Evolutionary conservation across 2,113 vertebrate genomes (phyloP).

Genomic region (Hepsetus odoe): DNA sequence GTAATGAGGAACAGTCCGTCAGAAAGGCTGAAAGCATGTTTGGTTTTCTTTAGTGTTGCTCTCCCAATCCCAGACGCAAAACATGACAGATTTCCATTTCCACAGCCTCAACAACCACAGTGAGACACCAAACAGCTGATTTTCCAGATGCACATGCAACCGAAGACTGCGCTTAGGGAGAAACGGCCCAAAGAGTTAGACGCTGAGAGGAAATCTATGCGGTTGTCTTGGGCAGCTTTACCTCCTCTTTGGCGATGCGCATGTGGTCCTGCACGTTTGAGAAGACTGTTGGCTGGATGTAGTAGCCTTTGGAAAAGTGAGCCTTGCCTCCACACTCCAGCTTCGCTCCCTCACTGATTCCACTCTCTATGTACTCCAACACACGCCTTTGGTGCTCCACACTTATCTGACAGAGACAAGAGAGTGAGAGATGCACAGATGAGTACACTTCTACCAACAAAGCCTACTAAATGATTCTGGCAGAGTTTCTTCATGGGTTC

Average conservation of each 20-base stretch:
- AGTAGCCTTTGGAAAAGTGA: constrained; percentile 90
- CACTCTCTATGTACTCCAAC: constrained; percentile 91
- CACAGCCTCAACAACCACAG: constrained; percentile 25
- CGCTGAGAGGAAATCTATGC: background rate
- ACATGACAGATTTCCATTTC: constrained; percentile 24
- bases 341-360: constrained; percentile 92
- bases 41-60: constrained; percentile 5
- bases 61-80: background rate
- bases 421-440: background rate
- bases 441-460: background rate
- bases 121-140: constrained; percentile 15
- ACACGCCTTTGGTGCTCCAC: constrained; percentile 92
- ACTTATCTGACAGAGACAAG: constrained; percentile 81
- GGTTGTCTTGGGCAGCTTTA: constrained; percentile 58
- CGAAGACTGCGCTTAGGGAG: background rate
- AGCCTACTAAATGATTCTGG: too few species aligned
- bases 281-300: constrained; percentile 97
- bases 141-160: constrained; percentile 24
- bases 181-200: background rate
- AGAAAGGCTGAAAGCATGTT: constrained; percentile 37
- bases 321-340: constrained; percentile 97
- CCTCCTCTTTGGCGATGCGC: constrained; percentile 97
- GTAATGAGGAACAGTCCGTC: constrained; percentile 40
- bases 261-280: constrained; percentile 95
- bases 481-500: too few species aligned